phyloP scores from a whole-genome alignment of 2,888 invertebrate genomes.

The Nebria brevicollis region DNA sequence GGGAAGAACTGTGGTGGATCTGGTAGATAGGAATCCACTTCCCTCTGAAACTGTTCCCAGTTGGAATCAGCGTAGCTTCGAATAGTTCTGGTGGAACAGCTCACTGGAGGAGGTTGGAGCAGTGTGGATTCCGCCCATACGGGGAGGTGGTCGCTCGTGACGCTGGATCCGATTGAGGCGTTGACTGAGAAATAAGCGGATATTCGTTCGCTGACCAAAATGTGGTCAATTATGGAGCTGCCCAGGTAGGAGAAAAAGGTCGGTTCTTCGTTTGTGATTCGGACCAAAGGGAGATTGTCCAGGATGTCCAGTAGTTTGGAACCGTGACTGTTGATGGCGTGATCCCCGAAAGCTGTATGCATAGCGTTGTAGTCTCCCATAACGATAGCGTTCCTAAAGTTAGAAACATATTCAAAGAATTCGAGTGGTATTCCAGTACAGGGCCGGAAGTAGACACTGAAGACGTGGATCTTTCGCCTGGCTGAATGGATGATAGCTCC shows the following conservation, averaged over 20 bases:
- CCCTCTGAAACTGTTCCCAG: neutral
- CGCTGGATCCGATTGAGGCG: neutral
- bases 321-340: slow-evolving; percentile 27
- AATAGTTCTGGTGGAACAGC: neutral
- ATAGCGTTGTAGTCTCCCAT: slow-evolving; percentile 43
- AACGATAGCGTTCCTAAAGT: slow-evolving; percentile 16
- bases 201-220: slow-evolving; percentile 7
- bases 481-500: neutral
- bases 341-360: slow-evolving; percentile 27
- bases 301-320: neutral
- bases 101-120: neutral
- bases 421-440: neutral
- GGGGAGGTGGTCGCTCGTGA: slow-evolving; percentile 23
- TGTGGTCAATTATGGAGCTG: slow-evolving; percentile 26
- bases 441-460: slow-evolving; percentile 17
- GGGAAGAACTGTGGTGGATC: neutral
- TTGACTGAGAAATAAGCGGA: too few species aligned
- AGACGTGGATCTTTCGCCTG: neutral
- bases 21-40: neutral
- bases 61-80: neutral
- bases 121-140: neutral
- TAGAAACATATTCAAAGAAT: slow-evolving; percentile 18
- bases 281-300: slow-evolving; percentile 9
- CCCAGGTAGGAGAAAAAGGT: slow-evolving; percentile 28
- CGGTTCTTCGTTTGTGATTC: slow-evolving; percentile 18